Base-by-base conservation (phyloP, 2,888 invertebrate species). In the Rugalucina vietnamica region DNA sequence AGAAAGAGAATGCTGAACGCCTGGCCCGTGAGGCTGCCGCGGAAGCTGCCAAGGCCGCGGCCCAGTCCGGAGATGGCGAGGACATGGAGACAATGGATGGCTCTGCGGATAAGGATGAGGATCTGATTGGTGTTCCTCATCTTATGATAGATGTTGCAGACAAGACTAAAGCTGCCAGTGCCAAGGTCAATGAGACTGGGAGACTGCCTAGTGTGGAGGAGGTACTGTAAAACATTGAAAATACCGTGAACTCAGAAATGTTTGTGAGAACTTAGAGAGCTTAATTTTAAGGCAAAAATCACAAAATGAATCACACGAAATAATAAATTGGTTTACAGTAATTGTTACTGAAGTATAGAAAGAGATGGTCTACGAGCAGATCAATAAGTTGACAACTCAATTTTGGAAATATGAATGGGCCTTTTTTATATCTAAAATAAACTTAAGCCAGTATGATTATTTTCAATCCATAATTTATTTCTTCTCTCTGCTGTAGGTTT, bases 81-180 rank as follows among this genome's bases (percentile, higher is more conserved):
- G 92, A 89, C 32, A 86, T 82, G 14, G 91, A 90, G 29, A 91
- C 85, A 18, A 86, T 73, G 29, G 91, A 91, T 29, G 90, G 86
- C 21, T 76, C 88, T 4, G 89, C 90, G 50, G 93, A 91, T 83
- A 91, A 93, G 71, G 91, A 91, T 12, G 94, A 93, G 60, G 93
- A 93, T 36, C 88, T 92, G 8, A 90, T 93, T 21, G 94, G 95
- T 21, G 88, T 95, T 0, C 94, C 94, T 5, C 91, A 94, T 78
- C 86, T 95, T 36, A 43, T 93, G 24, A 79, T 95, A 4, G 94
- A 94, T 85, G 94, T 94, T 76, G 79, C 90, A 18, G 91, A 92
- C 49, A 91, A 88, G 72, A 71, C 87, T 14, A 73, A 85, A 29
- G 85, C 90, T 24, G 79, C 84, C 4, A 81, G 81, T 29, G 79